Evolutionary conservation across 2,113 vertebrate species (phyloP).

Genomic region (Prolemur simus): DNA sequence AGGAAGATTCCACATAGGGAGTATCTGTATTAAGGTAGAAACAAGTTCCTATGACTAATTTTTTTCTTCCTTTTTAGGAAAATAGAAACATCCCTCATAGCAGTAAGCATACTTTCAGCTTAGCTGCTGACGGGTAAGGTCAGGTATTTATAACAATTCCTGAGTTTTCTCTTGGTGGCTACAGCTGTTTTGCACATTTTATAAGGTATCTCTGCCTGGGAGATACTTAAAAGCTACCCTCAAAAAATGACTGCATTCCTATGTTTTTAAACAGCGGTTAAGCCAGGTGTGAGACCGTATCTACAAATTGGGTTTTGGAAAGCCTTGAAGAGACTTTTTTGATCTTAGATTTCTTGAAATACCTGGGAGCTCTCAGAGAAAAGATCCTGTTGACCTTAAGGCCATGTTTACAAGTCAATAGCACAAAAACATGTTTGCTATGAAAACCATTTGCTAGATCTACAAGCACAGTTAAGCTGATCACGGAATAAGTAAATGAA

Average conservation of each 20-base stretch:
- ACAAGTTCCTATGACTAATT: not conserved
- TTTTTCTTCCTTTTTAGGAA: conserved; percentile 51
- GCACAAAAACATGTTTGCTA: conserved; percentile 13
- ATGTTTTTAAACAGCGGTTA: not conserved
- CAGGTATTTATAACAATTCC: not conserved
- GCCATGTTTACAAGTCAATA: not conserved
- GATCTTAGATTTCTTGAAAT: conserved; percentile 35
- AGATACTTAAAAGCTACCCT: conserved; percentile 13
- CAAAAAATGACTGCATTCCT: not conserved
- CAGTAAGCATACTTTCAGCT: not conserved
- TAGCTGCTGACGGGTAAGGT: not conserved
- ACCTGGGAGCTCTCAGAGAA: not conserved
- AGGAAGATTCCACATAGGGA: not conserved
- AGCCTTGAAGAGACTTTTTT: not conserved
- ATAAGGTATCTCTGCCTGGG: not conserved
- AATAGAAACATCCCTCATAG: conserved; percentile 3
- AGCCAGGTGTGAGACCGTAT: not conserved
- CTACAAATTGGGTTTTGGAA: not conserved
- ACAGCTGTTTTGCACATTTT: not conserved
- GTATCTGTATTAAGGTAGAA: not conserved
- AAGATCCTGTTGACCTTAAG: conserved; percentile 3
- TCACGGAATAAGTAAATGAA: not conserved
- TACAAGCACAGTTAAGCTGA: not conserved
- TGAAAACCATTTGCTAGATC: not conserved
- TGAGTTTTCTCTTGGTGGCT: conserved; percentile 23